These are phyloP conservation scores for Ellobium chinense DNA, from an alignment of 2,888 invertebrate species.

Conservation along the genomic window DNA sequence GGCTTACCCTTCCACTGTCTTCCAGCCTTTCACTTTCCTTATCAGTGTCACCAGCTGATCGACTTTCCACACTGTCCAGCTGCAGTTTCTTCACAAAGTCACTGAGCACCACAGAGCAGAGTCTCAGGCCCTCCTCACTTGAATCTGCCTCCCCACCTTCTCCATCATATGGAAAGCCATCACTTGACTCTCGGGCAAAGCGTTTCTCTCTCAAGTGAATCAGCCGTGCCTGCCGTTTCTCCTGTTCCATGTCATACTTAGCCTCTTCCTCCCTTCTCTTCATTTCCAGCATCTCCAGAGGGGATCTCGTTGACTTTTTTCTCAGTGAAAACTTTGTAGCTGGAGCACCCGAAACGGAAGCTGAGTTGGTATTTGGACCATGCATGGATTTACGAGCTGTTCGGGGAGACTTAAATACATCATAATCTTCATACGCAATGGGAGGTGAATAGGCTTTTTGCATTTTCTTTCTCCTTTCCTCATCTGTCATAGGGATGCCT, in stretches of 20 bases:
- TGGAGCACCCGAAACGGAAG: not conserved
- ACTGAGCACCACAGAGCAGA: slow-evolving; percentile 61
- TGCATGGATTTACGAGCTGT: slow-evolving; percentile 17
- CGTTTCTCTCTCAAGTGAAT: slow-evolving; percentile 34
- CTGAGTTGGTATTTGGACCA: not conserved
- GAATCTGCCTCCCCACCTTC: slow-evolving; percentile 54
- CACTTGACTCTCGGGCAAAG: slow-evolving; percentile 17
- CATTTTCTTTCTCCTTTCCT: slow-evolving; percentile 27
- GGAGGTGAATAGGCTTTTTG: not conserved
- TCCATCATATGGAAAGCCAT: slow-evolving; percentile 17
- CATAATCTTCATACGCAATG: not conserved
- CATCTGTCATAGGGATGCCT: slow-evolving; percentile 38
- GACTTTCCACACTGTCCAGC: slow-evolving; percentile 48
- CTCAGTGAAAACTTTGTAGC: slow-evolving; percentile 59
- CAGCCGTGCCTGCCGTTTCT: slow-evolving; percentile 53
- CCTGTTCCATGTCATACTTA: slow-evolving; percentile 64
- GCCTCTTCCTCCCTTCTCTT: slow-evolving; percentile 67
- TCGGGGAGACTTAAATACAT: not conserved
- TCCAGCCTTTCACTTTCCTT: not conserved
- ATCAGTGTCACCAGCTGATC: no score
- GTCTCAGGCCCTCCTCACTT: not conserved
- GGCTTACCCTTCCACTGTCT: slow-evolving; percentile 14
- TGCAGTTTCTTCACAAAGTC: slow-evolving; percentile 69
- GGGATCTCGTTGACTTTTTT: slow-evolving; percentile 69
- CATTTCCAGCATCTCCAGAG: slow-evolving; percentile 69